Conservation (phyloP, 1,140 invertebrate genomes). For the Carcinoscorpius rotundicauda region DNA sequence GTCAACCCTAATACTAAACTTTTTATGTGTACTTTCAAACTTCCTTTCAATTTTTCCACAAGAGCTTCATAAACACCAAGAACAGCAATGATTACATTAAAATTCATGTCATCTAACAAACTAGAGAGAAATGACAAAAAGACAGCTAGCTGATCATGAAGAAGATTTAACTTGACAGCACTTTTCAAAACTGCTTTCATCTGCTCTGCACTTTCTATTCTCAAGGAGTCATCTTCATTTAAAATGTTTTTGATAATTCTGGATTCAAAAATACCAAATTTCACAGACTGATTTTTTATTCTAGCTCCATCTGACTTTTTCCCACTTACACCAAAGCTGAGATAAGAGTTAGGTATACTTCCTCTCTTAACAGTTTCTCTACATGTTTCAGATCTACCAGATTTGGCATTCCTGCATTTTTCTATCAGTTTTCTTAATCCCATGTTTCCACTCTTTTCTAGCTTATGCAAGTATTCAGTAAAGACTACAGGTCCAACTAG, state of each 20-base stretch:
- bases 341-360: not conserved
- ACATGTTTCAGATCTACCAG: not conserved
- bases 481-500: constrained; percentile 18
- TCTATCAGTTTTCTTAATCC: not conserved
- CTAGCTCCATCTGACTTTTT: not conserved
- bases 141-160: constrained; percentile 11
- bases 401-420: not conserved
- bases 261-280: constrained; percentile 18
- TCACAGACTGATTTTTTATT: not conserved
- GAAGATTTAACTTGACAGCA: constrained; percentile 24
- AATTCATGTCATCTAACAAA: constrained; percentile 15
- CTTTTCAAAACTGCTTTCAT: constrained; percentile 41
- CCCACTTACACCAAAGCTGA: too few species aligned
- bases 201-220: constrained; percentile 42
- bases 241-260: constrained; percentile 16
- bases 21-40: constrained; percentile 14
- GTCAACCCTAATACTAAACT: constrained; percentile 12
- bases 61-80: constrained; percentile 17
- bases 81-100: constrained; percentile 16
- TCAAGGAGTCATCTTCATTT: constrained; percentile 42
- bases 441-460: constrained; percentile 5
- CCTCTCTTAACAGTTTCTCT: not conserved
- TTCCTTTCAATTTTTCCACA: constrained; percentile 17
- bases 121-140: constrained; percentile 15
- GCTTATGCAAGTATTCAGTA: constrained; percentile 15